phyloP scores from a whole-genome alignment of 2,888 invertebrate genomes.

The Hypena proboscidalis region DNA sequence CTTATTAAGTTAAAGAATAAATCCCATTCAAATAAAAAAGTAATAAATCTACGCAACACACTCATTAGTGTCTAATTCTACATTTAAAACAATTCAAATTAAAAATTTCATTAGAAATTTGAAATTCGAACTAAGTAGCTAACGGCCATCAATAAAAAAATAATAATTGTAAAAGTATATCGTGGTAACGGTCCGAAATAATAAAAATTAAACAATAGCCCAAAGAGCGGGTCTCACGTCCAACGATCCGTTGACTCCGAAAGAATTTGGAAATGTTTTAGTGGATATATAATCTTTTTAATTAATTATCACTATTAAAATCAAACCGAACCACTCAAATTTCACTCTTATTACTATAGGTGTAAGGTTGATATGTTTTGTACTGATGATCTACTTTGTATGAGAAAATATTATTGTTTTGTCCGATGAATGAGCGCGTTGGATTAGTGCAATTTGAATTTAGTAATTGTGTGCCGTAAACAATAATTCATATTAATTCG shows the following conservation, averaged over 20 bases:
- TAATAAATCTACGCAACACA: slow-evolving; percentile 13
- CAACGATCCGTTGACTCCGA: slow-evolving; percentile 72
- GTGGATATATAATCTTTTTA: slow-evolving; percentile 72
- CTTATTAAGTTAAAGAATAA: slow-evolving; percentile 10
- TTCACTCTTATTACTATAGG: slow-evolving; percentile 37
- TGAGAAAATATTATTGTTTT: slow-evolving; percentile 77
- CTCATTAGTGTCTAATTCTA: slow-evolving; percentile 22
- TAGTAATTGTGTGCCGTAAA: slow-evolving; percentile 68
- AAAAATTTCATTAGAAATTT: slow-evolving; percentile 34
- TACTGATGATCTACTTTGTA: slow-evolving; percentile 52
- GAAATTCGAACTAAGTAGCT: slow-evolving; percentile 39
- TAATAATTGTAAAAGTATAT: slow-evolving; percentile 47
- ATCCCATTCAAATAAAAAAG: slow-evolving; percentile 12
- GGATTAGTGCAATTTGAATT: slow-evolving; percentile 80
- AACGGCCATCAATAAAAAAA: slow-evolving; percentile 50
- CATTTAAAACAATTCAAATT: slow-evolving; percentile 33
- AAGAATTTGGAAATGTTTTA: slow-evolving; percentile 78
- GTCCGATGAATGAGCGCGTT: slow-evolving; percentile 73
- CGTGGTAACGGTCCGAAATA: slow-evolving; percentile 52
- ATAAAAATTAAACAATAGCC: slow-evolving; percentile 63
- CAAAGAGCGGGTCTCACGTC: slow-evolving; percentile 58
- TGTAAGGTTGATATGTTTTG: slow-evolving; percentile 48
- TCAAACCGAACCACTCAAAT: slow-evolving; percentile 36
- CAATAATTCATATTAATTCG: slow-evolving; percentile 72
- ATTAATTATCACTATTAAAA: slow-evolving; percentile 76